Evolutionary conservation across 30 jellyfish, hydroid and myxozoan genomes (phyloP), one percentile per base, ranked within the genome.

Genomic region (Hydractinia echinata): DNA sequence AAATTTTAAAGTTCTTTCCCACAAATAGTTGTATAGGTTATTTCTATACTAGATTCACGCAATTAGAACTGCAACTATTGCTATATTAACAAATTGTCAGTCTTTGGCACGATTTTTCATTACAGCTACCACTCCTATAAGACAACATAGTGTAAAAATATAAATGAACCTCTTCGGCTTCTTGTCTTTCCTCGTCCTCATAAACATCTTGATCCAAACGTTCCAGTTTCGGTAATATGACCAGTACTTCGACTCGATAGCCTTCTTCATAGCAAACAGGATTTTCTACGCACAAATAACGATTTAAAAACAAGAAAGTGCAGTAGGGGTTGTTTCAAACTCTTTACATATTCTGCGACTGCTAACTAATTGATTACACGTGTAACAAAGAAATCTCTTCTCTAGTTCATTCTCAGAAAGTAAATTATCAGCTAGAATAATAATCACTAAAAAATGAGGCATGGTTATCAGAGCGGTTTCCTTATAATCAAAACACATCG

Each of bases 131-230:
- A 30, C 44, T 30, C 2, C 44, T 30, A 30, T 30, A 30, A 30
- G 2, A 30, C n/a, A 30, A 58, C 19, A 58, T 58, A 58, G 15
- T 11, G 18, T 11, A 74, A 74, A 20, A 80, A 52, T 19, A 51
- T 0, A 80, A 21, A 30, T 72, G 55, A 14, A 93, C 96, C 91
- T 93, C 96, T 72, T 93, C 99, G 4, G 99, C 99, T 53, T 87
- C 99, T 61, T 85, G 94, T 51, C 99, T 58, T 60, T 93, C 99
- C 53, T 87, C 96, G 54, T 87, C 96, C 50, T 79, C 79, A 54
- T 88, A 85, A 8, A 80, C 87, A 39, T 93, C 99, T 76, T 93
- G 95, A 61, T 93, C 99, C 4, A 93, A 91, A 61, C 99, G 62
- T 77, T 87, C 99, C 4, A 93, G 85, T 49, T 92, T 19, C 48